These are phyloP conservation scores for Apotomis turbidana DNA, from an alignment of 2,888 invertebrate species.

Conservation along the genomic window DNA sequence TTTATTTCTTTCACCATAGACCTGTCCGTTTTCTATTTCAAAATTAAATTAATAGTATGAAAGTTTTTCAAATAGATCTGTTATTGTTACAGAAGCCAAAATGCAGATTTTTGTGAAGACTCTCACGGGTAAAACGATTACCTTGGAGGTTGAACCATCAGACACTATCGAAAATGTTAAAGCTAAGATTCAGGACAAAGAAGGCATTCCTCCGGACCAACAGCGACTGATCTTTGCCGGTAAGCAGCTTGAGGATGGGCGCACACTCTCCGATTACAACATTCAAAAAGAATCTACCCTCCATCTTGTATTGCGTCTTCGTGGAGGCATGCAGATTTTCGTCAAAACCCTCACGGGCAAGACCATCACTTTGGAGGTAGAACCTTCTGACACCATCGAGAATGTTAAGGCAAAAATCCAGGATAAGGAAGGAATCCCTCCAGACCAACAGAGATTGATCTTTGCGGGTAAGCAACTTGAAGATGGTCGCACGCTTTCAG, in stretches of 20 bases:
- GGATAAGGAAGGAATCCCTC: conserved; percentile 69
- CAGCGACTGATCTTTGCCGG: conserved; percentile 72
- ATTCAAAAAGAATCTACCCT: conserved; percentile 73
- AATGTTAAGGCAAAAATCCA: conserved; percentile 72
- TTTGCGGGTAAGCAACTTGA: conserved; percentile 69
- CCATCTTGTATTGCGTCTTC: conserved; percentile 67
- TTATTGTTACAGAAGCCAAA: conserved; percentile 65
- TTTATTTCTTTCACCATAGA: conserved; percentile 63
- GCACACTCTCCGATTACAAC: conserved; percentile 70
- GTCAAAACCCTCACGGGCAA: conserved; percentile 67
- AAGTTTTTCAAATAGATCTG: conserved; percentile 47
- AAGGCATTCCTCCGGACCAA: conserved; percentile 73
- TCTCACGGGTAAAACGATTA: conserved; percentile 71
- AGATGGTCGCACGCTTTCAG: conserved; percentile 66
- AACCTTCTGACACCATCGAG: conserved; percentile 66
- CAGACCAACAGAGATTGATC: conserved; percentile 66
- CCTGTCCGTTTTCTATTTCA: conserved; percentile 44
- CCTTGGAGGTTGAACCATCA: conserved; percentile 67
- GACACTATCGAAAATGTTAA: conserved; percentile 74
- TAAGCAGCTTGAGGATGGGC: conserved; percentile 70
- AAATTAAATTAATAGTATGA: conserved; percentile 55
- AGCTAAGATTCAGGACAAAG: conserved; percentile 72
- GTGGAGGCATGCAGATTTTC: conserved; percentile 72
- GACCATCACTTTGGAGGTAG: conserved; percentile 67
- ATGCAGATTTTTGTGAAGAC: conserved; percentile 75